Evolutionary conservation across 2,113 vertebrate genomes (phyloP).

Genomic region (Callionymus lyra): DNA sequence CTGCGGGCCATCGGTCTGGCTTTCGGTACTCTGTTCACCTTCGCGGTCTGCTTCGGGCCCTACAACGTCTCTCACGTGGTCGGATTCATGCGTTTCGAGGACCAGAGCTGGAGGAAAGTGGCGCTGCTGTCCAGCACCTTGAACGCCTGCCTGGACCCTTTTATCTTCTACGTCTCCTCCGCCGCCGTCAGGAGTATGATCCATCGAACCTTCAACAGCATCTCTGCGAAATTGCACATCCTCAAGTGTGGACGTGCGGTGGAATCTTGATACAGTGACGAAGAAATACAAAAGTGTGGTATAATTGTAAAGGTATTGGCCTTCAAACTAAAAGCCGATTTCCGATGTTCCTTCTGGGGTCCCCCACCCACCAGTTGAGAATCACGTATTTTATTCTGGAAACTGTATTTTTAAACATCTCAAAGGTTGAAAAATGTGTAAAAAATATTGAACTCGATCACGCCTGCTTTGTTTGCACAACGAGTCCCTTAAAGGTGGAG

Average conservation of each 20-base stretch:
- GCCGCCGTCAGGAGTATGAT: conserved; percentile 53
- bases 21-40: conserved; percentile 65
- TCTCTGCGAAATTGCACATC: conserved; percentile 49
- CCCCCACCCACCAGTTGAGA: too few relatives aligned
- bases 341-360: too few relatives aligned
- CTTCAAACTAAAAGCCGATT: too few relatives aligned
- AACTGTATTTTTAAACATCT: too few relatives aligned
- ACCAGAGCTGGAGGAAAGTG: conserved; percentile 52
- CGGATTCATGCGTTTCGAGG: conserved; percentile 51
- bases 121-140: conserved; percentile 62
- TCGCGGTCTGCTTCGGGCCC: conserved; percentile 73
- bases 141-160: conserved; percentile 70
- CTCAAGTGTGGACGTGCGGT: conserved; percentile 18
- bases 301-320: too few relatives aligned
- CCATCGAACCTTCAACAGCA: conserved; percentile 34
- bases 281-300: too few relatives aligned
- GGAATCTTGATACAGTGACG: too few relatives aligned
- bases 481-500: too few relatives aligned
- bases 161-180: conserved; percentile 72
- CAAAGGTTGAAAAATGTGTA: too few relatives aligned
- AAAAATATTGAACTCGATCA: too few relatives aligned
- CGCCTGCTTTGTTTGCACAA: too few relatives aligned
- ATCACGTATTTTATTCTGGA: too few relatives aligned
- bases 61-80: conserved; percentile 75
- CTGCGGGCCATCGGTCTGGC: conserved; percentile 67